Evolutionary conservation across 2,113 vertebrate species (phyloP).

Genomic region (Hippopotamus amphibius): DNA sequence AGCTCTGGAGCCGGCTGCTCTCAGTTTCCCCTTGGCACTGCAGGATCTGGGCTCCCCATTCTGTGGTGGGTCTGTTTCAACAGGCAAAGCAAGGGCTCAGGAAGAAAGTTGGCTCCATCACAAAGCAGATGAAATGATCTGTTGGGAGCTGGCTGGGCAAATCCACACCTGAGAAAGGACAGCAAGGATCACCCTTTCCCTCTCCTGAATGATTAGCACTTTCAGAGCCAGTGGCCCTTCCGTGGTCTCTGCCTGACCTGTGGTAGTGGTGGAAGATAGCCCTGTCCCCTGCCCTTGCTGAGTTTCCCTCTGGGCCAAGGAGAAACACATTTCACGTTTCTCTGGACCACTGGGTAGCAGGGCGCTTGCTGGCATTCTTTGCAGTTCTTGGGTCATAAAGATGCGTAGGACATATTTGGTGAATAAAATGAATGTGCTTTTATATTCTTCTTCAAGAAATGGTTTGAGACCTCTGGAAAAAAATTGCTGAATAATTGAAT

Average conservation of each 20-base stretch:
- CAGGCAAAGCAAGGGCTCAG: no score
- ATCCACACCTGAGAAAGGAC: background rate
- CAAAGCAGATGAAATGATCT: background rate
- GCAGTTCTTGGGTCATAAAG: background rate
- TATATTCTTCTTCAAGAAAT: constrained; percentile 36
- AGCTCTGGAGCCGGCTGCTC: no score
- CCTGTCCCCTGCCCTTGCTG: background rate
- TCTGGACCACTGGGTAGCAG: no score
- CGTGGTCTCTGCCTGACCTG: background rate
- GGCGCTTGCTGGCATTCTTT: background rate
- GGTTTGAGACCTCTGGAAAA: background rate
- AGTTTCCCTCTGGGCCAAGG: background rate
- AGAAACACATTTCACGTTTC: background rate
- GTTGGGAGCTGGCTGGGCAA: background rate
- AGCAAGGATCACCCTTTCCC: background rate
- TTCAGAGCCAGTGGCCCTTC: background rate
- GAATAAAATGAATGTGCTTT: background rate
- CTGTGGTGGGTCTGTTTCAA: background rate
- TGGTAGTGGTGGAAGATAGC: background rate
- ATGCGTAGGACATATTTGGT: background rate
- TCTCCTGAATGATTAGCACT: background rate
- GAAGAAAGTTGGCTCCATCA: background rate
- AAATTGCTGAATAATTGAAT: background rate
- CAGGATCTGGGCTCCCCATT: background rate
- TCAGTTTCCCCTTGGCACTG: background rate